Conservation (phyloP, 2,888 invertebrate genomes). For the Yponomeuta cagnagella region DNA sequence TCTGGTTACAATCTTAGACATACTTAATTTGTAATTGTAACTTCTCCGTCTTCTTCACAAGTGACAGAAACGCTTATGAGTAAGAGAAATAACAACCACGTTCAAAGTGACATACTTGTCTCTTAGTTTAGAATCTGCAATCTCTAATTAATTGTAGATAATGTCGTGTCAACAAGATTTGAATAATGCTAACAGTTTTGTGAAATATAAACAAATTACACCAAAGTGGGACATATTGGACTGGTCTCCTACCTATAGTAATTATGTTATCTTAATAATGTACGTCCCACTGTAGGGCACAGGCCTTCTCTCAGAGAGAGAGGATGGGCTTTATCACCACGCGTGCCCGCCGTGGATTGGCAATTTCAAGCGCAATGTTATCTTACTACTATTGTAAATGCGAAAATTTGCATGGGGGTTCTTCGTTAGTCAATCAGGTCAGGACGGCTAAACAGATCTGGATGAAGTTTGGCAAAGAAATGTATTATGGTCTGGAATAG, state of each 20-base stretch:
- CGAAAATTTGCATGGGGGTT: no score
- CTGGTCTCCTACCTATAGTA: not conserved
- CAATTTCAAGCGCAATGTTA: no score
- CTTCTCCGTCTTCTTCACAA: not conserved
- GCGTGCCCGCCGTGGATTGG: no score
- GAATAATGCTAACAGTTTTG: not conserved
- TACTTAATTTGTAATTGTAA: not conserved
- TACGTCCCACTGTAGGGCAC: no score
- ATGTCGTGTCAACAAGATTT: slow-evolving; percentile 4
- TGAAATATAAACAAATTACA: not conserved
- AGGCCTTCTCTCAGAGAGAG: no score
- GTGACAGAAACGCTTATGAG: not conserved
- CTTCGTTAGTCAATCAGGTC: no score
- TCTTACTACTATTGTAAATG: no score
- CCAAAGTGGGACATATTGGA: slow-evolving; percentile 5
- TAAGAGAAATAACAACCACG: not conserved
- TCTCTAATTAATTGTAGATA: not conserved
- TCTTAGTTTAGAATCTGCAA: not conserved
- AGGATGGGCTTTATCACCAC: no score
- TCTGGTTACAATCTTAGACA: not conserved
- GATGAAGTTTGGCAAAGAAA: no score
- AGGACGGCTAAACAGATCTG: no score
- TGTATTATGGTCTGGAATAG: no score
- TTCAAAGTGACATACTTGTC: not conserved
- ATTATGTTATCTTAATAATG: no score